Base-by-base conservation (phyloP, 2,797 vertebrate genomes). In the Syngnathus rostellatus region DNA sequence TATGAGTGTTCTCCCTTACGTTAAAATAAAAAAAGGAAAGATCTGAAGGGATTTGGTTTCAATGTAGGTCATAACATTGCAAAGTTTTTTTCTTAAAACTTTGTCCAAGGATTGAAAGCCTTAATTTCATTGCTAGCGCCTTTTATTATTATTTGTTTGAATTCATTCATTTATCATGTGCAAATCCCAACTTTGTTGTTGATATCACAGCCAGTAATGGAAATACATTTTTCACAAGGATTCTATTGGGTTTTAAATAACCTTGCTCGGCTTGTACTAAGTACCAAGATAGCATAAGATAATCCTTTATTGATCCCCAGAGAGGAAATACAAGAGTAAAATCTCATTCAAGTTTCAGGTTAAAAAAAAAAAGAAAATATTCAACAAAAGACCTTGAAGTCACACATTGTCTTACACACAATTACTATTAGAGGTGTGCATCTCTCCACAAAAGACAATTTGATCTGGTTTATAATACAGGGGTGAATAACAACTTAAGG, bases 21-120 rank as follows among this genome's bases (percentile, higher is more conserved):
- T 37, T 53, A 12, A 25, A 68, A 19, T 64, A 31, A 69, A 75
- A 53, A 64, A 53, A 64, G 38, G 39, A n/a, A 61, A 14, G 2
- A 62, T 43, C 1, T 41, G 37, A 40, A 60, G 40, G 23, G 59
- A 21, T 25, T 12, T 43, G 59, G 14, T 50, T 58, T 70, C 23
- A 68, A 54, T 64, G 23, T 50, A 37, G 21, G 53, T 59, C 54
- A 50, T 16, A 62, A 53, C 45, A 17, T 62, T 43, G 21, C 25
- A 2, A 16, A 45, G 3, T 10, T 62, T 45, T 25, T 25, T 8
- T 3, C 45, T 16, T 1, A 38, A 39, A 19, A 41, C n/a, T 45
- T 16, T 25, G 25, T 48, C 25, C 45, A 7, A 50, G 2, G 62
- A 19, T 17, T n/a, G 62, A 10, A 14, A 37, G 25, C 17, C 5